A percentile compares a stretch with the other conserved stretches of the same genome.
These are phyloP conservation scores for Volucella inanis DNA, from an alignment of 2,888 invertebrate species.

Conservation along the genomic window DNA sequence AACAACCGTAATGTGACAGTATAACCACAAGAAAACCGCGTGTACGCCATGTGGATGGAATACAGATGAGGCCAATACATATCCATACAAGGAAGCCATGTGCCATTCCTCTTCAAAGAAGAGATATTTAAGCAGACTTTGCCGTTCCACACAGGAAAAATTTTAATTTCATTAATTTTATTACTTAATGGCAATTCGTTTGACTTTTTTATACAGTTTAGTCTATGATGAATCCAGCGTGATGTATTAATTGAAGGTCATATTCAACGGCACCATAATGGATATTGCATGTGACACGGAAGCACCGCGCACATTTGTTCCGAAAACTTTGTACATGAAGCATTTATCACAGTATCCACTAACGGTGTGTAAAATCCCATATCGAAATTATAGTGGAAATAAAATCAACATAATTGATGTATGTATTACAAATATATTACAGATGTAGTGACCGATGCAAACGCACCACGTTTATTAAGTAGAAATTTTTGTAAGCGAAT, in stretches of 20 bases:
- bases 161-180: background rate
- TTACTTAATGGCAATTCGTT: conserved; percentile 26
- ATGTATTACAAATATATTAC: too few species aligned
- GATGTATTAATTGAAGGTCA: conserved; percentile 28
- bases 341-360: conserved; percentile 18
- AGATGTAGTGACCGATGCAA: too few species aligned
- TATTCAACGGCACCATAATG: conserved; percentile 4
- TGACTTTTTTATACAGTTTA: conserved; percentile 33
- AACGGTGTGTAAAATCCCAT: background rate
- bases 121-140: conserved; percentile 19
- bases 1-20: too few species aligned
- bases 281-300: conserved; percentile 17
- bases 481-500: too few species aligned
- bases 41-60: too few species aligned
- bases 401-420: too few species aligned
- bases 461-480: too few species aligned
- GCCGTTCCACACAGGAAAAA: too few species aligned
- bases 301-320: conserved; percentile 7
- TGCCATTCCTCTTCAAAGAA: too few species aligned
- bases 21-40: too few species aligned
- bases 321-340: conserved; percentile 23
- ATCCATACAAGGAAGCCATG: too few species aligned
- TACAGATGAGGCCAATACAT: too few species aligned
- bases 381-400: background rate
- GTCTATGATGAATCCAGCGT: conserved; percentile 19